Percentiles rank a stretch among this genome's conserved stretches.
Evolutionary conservation across 2,888 invertebrate genomes (phyloP).

Genomic region (Drosophila glabriapex): DNA sequence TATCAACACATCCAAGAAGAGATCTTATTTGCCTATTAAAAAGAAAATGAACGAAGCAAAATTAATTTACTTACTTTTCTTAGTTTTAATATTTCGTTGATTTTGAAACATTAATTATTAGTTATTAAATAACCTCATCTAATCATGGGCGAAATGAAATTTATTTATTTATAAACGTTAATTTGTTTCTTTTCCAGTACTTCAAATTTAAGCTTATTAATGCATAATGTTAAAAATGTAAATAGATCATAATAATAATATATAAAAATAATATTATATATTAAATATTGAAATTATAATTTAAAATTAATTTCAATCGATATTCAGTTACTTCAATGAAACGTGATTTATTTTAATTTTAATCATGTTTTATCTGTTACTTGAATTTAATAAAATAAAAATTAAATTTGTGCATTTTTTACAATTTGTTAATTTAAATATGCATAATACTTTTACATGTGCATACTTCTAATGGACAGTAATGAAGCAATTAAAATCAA

Average conservation of each 20-base stretch:
- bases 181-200: neutral
- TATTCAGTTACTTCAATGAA: neutral
- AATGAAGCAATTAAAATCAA: conserved; percentile 6
- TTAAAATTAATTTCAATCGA: neutral
- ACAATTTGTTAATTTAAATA: neutral
- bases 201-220: neutral
- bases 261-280: neutral
- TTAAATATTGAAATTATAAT: neutral
- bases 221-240: neutral
- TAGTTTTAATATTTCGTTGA: neutral
- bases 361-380: neutral
- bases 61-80: neutral
- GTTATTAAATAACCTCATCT: neutral
- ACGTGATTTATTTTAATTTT: neutral
- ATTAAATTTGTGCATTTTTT: neutral
- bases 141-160: neutral
- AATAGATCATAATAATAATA: neutral
- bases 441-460: neutral
- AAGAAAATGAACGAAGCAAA: neutral
- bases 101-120: neutral
- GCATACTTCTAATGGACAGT: neutral
- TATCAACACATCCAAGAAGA: no score
- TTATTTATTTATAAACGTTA: neutral
- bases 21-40: neutral
- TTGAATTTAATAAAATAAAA: neutral